These are phyloP conservation scores for Symphodus melops DNA, from an alignment of 2,113 vertebrate species.

Conservation along the genomic window DNA sequence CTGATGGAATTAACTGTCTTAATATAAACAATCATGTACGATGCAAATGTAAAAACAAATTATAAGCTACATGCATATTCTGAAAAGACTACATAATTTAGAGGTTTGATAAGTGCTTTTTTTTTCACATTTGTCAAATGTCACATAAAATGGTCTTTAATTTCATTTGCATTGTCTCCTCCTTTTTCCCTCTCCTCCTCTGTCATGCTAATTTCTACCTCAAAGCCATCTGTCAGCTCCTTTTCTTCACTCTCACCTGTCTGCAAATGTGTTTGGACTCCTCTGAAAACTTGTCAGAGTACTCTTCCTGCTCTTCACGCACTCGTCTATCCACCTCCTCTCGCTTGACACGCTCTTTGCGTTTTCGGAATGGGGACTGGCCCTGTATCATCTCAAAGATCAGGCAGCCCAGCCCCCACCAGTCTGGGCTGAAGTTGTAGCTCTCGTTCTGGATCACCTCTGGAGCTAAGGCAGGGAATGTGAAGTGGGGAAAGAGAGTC, in stretches of 20 bases:
- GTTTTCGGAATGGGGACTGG: conserved; percentile 91
- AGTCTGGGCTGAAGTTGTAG: conserved; percentile 91
- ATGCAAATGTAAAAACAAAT: background rate
- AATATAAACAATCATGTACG: background rate
- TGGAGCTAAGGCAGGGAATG: conserved; percentile 81
- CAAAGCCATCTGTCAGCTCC: background rate
- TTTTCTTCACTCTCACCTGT: conserved; percentile 84
- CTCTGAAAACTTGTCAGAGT: conserved; percentile 90
- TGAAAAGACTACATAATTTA: background rate
- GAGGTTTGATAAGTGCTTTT: background rate
- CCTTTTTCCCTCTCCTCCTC: background rate
- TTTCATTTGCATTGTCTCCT: background rate
- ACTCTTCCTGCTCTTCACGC: conserved; percentile 87
- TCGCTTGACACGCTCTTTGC: conserved; percentile 89
- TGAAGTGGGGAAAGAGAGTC: background rate
- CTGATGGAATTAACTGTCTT: no score
- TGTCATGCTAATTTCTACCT: background rate
- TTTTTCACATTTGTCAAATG: background rate
- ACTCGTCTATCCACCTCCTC: conserved; percentile 91
- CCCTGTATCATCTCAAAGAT: conserved; percentile 96
- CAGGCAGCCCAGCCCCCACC: conserved; percentile 96
- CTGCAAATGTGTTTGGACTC: conserved; percentile 91
- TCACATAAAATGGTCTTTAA: background rate
- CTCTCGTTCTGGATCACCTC: conserved; percentile 92
- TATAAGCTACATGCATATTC: background rate